These are phyloP conservation scores for Empidonax alnorum DNA, from an alignment of 2,113 vertebrate species.

Conservation along the genomic window DNA sequence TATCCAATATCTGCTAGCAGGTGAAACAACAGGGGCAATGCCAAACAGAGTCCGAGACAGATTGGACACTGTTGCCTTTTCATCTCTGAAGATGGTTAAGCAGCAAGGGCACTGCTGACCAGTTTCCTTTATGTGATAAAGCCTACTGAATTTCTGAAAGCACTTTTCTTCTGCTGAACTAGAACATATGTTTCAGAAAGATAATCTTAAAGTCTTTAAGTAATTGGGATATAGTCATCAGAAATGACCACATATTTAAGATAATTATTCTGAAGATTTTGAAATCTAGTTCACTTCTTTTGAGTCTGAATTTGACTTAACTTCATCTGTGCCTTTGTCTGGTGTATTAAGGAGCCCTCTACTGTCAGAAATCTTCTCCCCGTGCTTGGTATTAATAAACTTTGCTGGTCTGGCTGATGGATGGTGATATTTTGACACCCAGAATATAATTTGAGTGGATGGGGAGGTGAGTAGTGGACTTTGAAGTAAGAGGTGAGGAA, in stretches of 20 bases:
- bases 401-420: background rate
- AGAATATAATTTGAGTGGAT: background rate
- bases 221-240: background rate
- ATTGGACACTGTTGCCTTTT: background rate
- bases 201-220: background rate
- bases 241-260: background rate
- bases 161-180: background rate
- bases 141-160: background rate
- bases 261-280: background rate
- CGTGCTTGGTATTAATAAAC: background rate
- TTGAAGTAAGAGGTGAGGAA: background rate
- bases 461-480: background rate
- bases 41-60: background rate
- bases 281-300: background rate
- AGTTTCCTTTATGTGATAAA: background rate
- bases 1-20: background rate
- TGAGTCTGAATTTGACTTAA: background rate
- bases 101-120: background rate
- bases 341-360: slow-evolving; percentile 66
- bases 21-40: background rate
- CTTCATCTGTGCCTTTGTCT: slow-evolving; percentile 13
- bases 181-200: background rate
- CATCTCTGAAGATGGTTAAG: background rate
- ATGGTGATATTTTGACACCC: background rate
- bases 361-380: slow-evolving; percentile 60